phyloP scores from a whole-genome alignment of 1,140 invertebrate species.

The Neotoxoptera formosana region DNA sequence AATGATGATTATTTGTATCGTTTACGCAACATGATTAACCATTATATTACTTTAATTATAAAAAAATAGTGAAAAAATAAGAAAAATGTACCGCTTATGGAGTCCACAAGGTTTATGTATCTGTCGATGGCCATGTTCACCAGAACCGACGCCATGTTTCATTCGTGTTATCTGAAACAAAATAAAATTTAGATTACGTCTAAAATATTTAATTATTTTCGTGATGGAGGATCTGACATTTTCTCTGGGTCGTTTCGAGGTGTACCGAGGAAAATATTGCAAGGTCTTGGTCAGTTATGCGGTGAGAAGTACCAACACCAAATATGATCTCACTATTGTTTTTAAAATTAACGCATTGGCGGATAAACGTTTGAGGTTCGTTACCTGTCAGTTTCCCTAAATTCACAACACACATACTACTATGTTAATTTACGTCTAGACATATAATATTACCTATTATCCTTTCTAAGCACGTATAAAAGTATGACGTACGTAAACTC shows the following conservation, averaged over 20 bases:
- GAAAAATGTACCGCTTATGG: constrained; percentile 65
- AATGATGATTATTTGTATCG: neutral
- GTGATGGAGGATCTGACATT: neutral
- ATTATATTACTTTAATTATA: neutral
- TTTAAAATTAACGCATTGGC: constrained; percentile 10
- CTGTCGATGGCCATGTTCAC: constrained; percentile 70
- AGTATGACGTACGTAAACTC: neutral
- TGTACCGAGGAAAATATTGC: neutral
- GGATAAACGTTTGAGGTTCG: neutral
- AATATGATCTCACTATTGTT: neutral
- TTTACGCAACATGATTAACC: neutral
- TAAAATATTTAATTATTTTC: neutral
- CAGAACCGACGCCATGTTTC: constrained; percentile 66
- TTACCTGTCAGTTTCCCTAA: neutral
- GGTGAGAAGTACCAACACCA: constrained; percentile 6
- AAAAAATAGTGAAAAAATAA: neutral
- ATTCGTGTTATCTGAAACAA: constrained; percentile 44
- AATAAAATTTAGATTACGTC: neutral
- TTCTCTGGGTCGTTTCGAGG: neutral
- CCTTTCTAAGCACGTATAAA: neutral
- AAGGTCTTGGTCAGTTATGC: constrained; percentile 36
- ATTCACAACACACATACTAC: neutral
- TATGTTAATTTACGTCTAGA: neutral
- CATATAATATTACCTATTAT: neutral
- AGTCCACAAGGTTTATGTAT: constrained; percentile 65